Base-by-base conservation (phyloP, 2,888 invertebrate species). In the Polyploca ridens region DNA sequence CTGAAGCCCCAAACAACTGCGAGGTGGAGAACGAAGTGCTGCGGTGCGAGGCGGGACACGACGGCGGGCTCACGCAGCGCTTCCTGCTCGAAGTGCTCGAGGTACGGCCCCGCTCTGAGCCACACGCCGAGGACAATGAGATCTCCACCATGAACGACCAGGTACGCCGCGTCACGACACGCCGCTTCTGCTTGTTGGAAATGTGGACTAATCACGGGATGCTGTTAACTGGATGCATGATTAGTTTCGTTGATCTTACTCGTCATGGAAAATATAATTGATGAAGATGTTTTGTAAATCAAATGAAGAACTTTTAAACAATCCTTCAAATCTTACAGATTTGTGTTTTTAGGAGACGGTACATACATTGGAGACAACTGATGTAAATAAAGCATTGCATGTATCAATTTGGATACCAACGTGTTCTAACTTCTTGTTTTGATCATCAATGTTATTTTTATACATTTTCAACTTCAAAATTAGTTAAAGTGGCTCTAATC, bases 1-100 rank as follows among this genome's bases (percentile, higher is more conserved):
- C 98, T 1, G 96, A 97, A 82, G 95, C 97, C 10, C 98, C 97
- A 8, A 94, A 93, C 79, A 96, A 96, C 85, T 98, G 98, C 87
- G 95, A 96, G 73, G 90, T 97, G 69, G 96, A 97, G 86, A 96
- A 96, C 79, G 96, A 95, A 65, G 93, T 94, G 0, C 94, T 97
- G 62, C 95, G 95, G 72, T 98, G 98, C 88, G 94, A 95, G 71
- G 96, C 97, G 0, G 97, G 98, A 59, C 96, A 96, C 83, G 97
- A 97, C 83, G 98, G 98, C 6, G 98, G 98, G 14, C 94, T 97
- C 61, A 95, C 96, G 38, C 98, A 98, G 87, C 96, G 96, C 90
- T 98, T 98, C 89, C 94, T 97, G 64, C 93, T 98, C 73, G 97
- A 98, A 90, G 97, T 97, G 75, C 93, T 96, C 83, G 96, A 95